Conservation (phyloP, 2,888 invertebrate species). For the Flexamia atlantica region DNA sequence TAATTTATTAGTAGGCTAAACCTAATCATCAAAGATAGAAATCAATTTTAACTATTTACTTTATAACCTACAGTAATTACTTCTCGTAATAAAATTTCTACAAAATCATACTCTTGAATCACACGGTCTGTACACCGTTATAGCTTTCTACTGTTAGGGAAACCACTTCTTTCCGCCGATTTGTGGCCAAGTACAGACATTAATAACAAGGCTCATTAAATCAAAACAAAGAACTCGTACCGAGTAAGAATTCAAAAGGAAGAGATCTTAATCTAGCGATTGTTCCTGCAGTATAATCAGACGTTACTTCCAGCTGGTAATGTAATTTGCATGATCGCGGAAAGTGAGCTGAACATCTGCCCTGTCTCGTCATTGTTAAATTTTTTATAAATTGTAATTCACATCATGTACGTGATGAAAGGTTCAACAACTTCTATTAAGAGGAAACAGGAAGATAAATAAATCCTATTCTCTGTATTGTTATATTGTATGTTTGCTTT, state of each 20-base stretch:
- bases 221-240: constrained; percentile 40
- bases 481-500: too few species aligned
- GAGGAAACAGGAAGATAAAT: too few species aligned
- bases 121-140: too few species aligned
- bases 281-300: constrained; percentile 16
- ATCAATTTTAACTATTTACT: too few species aligned
- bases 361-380: not conserved
- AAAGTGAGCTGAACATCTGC: constrained; percentile 21
- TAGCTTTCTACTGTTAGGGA: too few species aligned
- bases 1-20: too few species aligned
- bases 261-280: constrained; percentile 43
- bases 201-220: constrained; percentile 21
- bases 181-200: not conserved
- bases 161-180: constrained; percentile 4
- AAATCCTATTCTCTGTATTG: too few species aligned
- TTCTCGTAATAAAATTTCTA: too few species aligned
- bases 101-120: too few species aligned
- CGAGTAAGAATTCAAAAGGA: constrained; percentile 24
- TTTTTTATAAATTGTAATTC: not conserved
- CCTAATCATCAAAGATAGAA: too few species aligned
- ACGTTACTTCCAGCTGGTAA: constrained; percentile 31
- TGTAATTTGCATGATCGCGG: constrained; percentile 20
- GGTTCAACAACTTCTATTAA: not conserved
- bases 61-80: too few species aligned
- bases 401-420: not conserved